phyloP scores from a whole-genome alignment of 2,797 vertebrate species.

The Alauda arvensis region DNA sequence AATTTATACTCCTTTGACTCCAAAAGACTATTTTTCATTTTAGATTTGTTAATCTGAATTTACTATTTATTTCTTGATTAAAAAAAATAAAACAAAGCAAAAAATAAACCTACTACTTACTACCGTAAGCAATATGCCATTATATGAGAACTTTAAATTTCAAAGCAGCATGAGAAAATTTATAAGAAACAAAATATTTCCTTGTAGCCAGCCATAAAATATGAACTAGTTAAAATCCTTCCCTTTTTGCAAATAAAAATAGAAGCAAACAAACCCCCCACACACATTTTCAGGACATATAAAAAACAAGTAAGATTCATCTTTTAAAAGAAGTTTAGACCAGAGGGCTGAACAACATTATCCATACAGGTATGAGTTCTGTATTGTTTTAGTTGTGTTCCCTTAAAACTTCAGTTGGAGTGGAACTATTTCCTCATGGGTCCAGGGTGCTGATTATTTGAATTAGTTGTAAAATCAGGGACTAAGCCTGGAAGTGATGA shows the following conservation, averaged over 20 bases:
- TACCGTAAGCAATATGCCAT: neutral
- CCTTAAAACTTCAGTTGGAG: neutral
- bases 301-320: neutral
- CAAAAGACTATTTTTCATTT: neutral
- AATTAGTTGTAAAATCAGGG: neutral
- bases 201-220: neutral
- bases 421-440: neutral
- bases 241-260: neutral
- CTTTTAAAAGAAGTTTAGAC: neutral
- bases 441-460: neutral
- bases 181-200: neutral
- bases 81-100: neutral
- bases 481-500: neutral
- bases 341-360: neutral
- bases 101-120: neutral
- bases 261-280: rapidly evolving
- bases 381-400: neutral
- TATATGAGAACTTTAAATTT: neutral
- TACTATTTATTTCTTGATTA: neutral
- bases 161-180: neutral
- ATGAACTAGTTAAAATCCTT: neutral
- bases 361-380: neutral
- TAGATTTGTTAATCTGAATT: neutral
- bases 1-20: neutral
- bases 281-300: neutral